phyloP scores from a whole-genome alignment of 2,888 invertebrate genomes.

The Leistus spinibarbis region DNA sequence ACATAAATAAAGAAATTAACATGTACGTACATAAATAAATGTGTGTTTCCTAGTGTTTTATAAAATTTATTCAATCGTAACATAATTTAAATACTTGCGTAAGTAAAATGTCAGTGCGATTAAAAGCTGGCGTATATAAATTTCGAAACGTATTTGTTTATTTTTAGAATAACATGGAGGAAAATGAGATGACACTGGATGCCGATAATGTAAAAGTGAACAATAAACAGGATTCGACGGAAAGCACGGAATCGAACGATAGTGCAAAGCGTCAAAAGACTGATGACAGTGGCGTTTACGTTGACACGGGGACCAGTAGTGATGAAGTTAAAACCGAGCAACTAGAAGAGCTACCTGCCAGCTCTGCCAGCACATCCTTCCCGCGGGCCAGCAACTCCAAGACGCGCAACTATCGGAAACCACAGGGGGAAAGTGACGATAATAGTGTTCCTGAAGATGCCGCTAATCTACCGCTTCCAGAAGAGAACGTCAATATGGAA shows the following conservation, averaged over 20 bases:
- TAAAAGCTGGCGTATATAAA: not conserved
- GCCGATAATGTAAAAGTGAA: slow-evolving; percentile 39
- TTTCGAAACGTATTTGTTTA: slow-evolving; percentile 44
- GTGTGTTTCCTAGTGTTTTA: not conserved
- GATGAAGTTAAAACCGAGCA: slow-evolving; percentile 28
- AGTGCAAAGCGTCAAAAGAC: slow-evolving; percentile 51
- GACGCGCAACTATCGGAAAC: slow-evolving; percentile 48
- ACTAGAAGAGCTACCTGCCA: not conserved
- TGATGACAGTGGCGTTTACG: slow-evolving; percentile 40
- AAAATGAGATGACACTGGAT: slow-evolving; percentile 46
- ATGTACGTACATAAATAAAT: not conserved
- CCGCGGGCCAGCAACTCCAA: slow-evolving; percentile 45
- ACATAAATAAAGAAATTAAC: slow-evolving; percentile 3
- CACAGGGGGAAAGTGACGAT: slow-evolving; percentile 15
- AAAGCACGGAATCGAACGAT: slow-evolving; percentile 40
- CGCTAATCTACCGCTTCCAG: not conserved
- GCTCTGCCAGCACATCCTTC: slow-evolving; percentile 41
- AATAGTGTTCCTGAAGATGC: slow-evolving; percentile 15
- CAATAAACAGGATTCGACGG: slow-evolving; percentile 30
- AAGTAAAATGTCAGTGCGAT: not conserved
- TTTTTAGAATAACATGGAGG: slow-evolving; percentile 50
- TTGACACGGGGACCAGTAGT: slow-evolving; percentile 30
- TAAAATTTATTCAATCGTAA: not conserved
- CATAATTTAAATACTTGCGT: not conserved
- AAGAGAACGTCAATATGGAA: not conserved